Evolutionary conservation across 2,888 invertebrate genomes (phyloP).

Genomic region (Heterodera filipjevi): DNA sequence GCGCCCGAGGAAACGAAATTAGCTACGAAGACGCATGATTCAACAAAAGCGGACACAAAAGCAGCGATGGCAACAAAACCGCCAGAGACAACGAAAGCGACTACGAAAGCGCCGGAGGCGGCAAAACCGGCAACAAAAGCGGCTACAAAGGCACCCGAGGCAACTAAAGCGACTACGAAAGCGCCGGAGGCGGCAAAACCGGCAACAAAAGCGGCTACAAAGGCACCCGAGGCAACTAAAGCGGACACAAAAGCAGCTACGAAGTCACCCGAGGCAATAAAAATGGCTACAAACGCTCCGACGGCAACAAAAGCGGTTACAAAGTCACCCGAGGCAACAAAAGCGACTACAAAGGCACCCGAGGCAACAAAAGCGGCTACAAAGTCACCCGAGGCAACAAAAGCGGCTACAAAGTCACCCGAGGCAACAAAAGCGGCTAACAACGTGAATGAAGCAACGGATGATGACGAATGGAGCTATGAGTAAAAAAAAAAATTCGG

Average conservation of each 20-base stretch:
- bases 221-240: neutral
- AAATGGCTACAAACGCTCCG: neutral
- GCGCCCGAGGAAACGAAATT: neutral
- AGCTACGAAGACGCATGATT: neutral
- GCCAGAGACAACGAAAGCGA: neutral
- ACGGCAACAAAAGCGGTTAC: neutral
- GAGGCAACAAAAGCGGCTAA: neutral
- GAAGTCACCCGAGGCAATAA: neutral
- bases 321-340: neutral
- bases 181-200: neutral
- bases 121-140: neutral
- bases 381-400: neutral
- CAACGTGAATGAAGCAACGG: conserved; percentile 7
- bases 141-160: neutral
- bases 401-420: neutral
- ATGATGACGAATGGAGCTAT: conserved; percentile 25
- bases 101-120: neutral
- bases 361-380: neutral
- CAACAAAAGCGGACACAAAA: neutral
- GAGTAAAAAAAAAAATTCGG: neutral
- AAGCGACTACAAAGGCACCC: neutral
- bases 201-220: neutral
- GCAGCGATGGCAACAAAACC: neutral
- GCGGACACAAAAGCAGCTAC: neutral
- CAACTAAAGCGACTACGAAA: neutral